A percentile compares a stretch with the other conserved stretches of the same genome.
Evolutionary conservation across 2,113 vertebrate genomes (phyloP).

Genomic region (Leucoraja erinaceus): DNA sequence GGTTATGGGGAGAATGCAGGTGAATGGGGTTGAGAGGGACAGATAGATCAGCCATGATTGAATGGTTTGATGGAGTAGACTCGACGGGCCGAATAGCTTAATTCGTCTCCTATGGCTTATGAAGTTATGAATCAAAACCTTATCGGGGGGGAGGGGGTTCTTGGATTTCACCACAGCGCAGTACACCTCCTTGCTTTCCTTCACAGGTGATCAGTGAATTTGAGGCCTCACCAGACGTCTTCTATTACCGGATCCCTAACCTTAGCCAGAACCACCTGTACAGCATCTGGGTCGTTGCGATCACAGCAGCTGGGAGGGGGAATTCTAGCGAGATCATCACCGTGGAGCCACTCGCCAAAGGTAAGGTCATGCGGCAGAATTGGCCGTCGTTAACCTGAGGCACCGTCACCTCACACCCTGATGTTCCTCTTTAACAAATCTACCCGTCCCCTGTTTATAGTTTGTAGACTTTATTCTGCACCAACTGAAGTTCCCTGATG

Average conservation of each 20-base stretch:
- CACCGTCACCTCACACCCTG: too few species aligned
- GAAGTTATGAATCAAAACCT: neutral
- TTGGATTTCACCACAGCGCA: neutral
- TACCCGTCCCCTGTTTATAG: too few species aligned
- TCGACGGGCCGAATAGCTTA: too few species aligned
- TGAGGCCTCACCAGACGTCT: constrained; percentile 88
- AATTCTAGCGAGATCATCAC: constrained; percentile 95
- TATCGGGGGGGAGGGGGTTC: too few species aligned
- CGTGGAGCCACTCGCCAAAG: constrained; percentile 87
- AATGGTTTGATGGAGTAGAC: too few species aligned
- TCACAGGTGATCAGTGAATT: constrained; percentile 96
- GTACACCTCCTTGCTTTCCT: constrained; percentile 12
- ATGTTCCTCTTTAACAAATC: neutral
- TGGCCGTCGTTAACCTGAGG: neutral
- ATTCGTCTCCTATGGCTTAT: too few species aligned
- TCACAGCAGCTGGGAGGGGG: constrained; percentile 88
- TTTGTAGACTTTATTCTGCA: too few species aligned
- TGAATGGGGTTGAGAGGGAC: too few species aligned
- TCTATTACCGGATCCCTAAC: constrained; percentile 90
- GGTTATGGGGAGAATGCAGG: too few species aligned
- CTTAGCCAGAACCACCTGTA: constrained; percentile 87
- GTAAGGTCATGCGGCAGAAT: constrained; percentile 50
- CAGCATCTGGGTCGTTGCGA: constrained; percentile 94
- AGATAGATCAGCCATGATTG: too few species aligned
- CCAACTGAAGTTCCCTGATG: neutral